Conservation (phyloP, 1,140 invertebrate species). For the Drosophila kikkawai region DNA sequence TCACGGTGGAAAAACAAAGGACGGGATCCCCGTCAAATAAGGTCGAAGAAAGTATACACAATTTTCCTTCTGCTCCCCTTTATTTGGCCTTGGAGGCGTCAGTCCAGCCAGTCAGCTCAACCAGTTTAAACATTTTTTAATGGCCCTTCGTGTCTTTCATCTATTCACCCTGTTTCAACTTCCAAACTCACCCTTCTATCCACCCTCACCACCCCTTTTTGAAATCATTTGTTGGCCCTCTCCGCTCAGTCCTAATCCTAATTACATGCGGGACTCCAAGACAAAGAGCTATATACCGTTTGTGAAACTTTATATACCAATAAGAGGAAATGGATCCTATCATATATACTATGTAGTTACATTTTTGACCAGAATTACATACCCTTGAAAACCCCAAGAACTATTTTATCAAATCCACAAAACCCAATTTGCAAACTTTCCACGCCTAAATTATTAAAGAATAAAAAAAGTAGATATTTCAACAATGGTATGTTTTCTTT, state of each 20-base stretch:
- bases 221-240: constrained; percentile 22
- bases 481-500: too few species aligned
- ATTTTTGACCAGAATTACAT: background rate
- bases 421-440: too few species aligned
- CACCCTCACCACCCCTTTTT: constrained; percentile 34
- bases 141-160: constrained; percentile 57
- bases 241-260: constrained; percentile 14
- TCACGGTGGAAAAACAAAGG: constrained; percentile 26
- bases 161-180: constrained; percentile 8
- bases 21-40: constrained; percentile 10
- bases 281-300: background rate
- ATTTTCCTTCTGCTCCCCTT: constrained; percentile 34
- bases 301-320: background rate
- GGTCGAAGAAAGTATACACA: constrained; percentile 61
- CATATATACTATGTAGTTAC: background rate
- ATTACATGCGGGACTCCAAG: constrained; percentile 2
- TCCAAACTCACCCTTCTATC: constrained; percentile 12
- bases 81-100: constrained; percentile 37
- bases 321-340: background rate
- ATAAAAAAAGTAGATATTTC: too few species aligned
- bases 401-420: too few species aligned
- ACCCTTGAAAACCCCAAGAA: too few species aligned
- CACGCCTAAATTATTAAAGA: too few species aligned
- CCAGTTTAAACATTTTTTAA: constrained; percentile 82
- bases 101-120: constrained; percentile 41